Conservation (phyloP, 2,113 vertebrate species). For the Columba livia region DNA sequence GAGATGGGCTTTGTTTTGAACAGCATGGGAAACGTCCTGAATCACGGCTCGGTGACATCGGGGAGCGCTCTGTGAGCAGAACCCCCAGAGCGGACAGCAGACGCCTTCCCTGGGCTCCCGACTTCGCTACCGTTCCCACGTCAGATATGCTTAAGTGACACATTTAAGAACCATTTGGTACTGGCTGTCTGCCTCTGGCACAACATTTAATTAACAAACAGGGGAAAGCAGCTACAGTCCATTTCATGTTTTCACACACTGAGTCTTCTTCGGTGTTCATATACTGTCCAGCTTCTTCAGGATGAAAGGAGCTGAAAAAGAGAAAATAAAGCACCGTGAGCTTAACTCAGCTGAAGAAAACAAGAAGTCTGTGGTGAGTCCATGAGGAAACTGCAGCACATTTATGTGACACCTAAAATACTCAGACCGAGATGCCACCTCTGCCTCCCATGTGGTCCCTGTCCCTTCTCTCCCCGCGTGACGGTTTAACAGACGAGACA, state of each 20-base stretch:
- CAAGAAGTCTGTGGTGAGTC: not conserved
- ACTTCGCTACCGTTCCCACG: not conserved
- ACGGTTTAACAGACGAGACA: not conserved
- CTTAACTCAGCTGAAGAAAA: not conserved
- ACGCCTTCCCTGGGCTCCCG: not conserved
- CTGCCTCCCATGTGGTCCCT: not conserved
- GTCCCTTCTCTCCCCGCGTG: too few relatives aligned
- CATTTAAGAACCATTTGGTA: not conserved
- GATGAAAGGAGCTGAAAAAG: constrained; percentile 87
- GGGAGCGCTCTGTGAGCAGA: not conserved
- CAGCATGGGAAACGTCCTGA: not conserved
- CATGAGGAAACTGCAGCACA: not conserved
- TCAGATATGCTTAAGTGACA: not conserved
- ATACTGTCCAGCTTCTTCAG: constrained; percentile 97
- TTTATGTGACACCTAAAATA: not conserved
- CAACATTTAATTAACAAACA: not conserved
- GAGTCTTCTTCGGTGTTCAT: constrained; percentile 66
- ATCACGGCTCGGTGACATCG: too few relatives aligned
- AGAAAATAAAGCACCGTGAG: constrained; percentile 7
- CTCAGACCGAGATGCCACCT: not conserved
- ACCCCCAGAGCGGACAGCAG: not conserved
- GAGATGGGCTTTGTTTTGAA: not conserved
- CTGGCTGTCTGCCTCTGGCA: not conserved
- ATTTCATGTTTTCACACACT: not conserved
- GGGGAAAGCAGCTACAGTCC: constrained; percentile 29